Conservation (phyloP, 2,113 vertebrate species). For the Malurus cyaneus region DNA sequence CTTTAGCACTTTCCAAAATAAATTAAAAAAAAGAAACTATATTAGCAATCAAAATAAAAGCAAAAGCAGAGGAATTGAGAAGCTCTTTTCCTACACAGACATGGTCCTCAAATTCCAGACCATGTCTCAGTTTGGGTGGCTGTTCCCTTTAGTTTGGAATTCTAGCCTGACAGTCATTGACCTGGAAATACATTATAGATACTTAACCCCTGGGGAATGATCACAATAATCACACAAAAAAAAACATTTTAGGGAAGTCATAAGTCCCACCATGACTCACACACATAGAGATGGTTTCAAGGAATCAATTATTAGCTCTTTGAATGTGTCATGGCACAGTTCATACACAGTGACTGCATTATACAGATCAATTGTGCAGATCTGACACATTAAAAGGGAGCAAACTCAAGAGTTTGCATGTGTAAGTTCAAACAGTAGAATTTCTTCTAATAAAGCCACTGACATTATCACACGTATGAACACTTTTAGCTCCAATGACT, state of each 20-base stretch:
- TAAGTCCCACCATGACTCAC: neutral
- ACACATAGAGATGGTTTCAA: neutral
- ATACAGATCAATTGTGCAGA: neutral
- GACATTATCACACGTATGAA: neutral
- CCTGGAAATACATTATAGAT: neutral
- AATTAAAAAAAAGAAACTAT: neutral
- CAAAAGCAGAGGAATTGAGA: neutral
- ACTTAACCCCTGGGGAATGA: neutral
- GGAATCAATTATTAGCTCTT: neutral
- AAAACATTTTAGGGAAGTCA: neutral
- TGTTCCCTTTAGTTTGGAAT: neutral
- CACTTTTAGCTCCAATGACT: neutral
- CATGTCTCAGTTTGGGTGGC: neutral
- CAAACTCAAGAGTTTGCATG: neutral
- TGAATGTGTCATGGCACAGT: neutral
- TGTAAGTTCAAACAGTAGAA: neutral
- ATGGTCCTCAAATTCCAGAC: neutral
- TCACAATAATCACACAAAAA: neutral
- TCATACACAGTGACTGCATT: neutral
- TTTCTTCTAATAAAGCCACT: neutral
- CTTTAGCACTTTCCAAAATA: neutral
- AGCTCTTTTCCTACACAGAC: neutral
- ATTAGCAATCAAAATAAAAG: slow-evolving; percentile 1
- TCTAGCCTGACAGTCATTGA: neutral
- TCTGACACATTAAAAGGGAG: neutral